Conservation (phyloP, 2,888 invertebrate species). For the Sturmia bella region DNA sequence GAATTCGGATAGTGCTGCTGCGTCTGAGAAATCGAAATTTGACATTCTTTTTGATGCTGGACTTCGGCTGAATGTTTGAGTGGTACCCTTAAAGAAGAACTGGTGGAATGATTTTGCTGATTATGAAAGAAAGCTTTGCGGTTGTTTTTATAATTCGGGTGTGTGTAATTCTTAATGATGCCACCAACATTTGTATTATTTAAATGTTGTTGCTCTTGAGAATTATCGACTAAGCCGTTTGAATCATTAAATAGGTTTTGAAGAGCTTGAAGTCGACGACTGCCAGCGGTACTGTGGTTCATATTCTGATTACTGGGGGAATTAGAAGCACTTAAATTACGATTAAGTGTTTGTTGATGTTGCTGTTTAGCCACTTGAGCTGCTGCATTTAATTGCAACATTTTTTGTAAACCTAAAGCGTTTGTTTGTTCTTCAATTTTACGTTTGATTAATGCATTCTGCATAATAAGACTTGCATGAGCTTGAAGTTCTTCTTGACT, state of each 20-base stretch:
- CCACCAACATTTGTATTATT: slow-evolving; percentile 14
- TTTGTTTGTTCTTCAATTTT: slow-evolving; percentile 79
- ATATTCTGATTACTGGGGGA: slow-evolving; percentile 42
- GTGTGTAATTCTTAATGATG: slow-evolving; percentile 18
- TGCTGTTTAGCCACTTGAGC: slow-evolving; percentile 70
- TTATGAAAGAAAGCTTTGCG: slow-evolving; percentile 53
- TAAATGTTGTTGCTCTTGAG: slow-evolving; percentile 62
- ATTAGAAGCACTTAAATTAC: slow-evolving; percentile 56
- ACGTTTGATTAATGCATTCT: slow-evolving; percentile 80
- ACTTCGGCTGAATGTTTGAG: slow-evolving; percentile 52
- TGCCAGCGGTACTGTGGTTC: slow-evolving; percentile 37
- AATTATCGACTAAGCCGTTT: slow-evolving; percentile 68
- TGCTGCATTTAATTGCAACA: slow-evolving; percentile 75
- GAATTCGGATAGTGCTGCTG: slow-evolving; percentile 37
- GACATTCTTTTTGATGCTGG: slow-evolving; percentile 58
- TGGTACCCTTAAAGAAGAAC: slow-evolving; percentile 33
- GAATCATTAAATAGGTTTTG: slow-evolving; percentile 72
- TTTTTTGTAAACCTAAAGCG: slow-evolving; percentile 74
- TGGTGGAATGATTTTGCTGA: slow-evolving; percentile 60
- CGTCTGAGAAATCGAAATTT: slow-evolving; percentile 33
- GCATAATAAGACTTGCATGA: slow-evolving; percentile 80
- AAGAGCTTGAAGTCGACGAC: slow-evolving; percentile 72
- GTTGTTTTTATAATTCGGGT: slow-evolving; percentile 59
- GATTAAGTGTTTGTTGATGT: slow-evolving; percentile 64
- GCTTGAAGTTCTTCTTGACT: slow-evolving; percentile 79